Conservation (phyloP, 2,797 vertebrate species). For the Malacoctenus gilli region DNA sequence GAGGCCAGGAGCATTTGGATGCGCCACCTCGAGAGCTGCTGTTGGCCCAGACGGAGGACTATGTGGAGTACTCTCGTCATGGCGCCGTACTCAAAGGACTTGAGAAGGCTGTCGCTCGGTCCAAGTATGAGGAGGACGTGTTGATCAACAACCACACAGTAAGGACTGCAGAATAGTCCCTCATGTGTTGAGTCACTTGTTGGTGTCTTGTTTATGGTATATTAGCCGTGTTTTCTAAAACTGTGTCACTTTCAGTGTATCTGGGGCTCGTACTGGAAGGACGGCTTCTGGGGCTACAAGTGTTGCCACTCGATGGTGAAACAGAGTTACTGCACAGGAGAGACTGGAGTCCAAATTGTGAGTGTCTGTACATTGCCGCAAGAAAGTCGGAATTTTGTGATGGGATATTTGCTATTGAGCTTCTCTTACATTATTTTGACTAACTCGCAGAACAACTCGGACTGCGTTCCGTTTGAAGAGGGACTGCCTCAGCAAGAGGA, state of each 20-base stretch:
- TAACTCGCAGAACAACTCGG: constrained; percentile 64
- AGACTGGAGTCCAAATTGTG: constrained; percentile 88
- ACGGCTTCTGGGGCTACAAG: constrained; percentile 95
- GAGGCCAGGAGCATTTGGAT: constrained; percentile 92
- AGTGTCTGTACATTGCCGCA: constrained; percentile 60
- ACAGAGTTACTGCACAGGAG: constrained; percentile 96
- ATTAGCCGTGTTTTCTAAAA: constrained; percentile 9
- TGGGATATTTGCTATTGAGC: not conserved
- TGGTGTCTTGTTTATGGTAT: too few species aligned
- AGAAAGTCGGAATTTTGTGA: not conserved
- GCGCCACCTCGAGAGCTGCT: constrained; percentile 91
- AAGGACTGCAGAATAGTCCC: constrained; percentile 18
- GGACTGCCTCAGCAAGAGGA: constrained; percentile 70
- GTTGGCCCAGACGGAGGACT: constrained; percentile 96
- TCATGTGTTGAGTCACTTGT: not conserved
- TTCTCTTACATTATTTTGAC: not conserved
- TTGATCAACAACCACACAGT: constrained; percentile 94
- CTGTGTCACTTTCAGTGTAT: constrained; percentile 83
- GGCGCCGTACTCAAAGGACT: constrained; percentile 96
- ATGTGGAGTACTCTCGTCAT: constrained; percentile 96
- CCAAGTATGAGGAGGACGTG: constrained; percentile 97
- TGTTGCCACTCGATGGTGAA: constrained; percentile 98
- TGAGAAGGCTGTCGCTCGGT: constrained; percentile 92
- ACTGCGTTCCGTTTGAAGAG: constrained; percentile 82
- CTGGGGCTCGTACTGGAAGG: constrained; percentile 97